phyloP scores from a whole-genome alignment of 2,888 invertebrate species.

The Harpalus rubripes region DNA sequence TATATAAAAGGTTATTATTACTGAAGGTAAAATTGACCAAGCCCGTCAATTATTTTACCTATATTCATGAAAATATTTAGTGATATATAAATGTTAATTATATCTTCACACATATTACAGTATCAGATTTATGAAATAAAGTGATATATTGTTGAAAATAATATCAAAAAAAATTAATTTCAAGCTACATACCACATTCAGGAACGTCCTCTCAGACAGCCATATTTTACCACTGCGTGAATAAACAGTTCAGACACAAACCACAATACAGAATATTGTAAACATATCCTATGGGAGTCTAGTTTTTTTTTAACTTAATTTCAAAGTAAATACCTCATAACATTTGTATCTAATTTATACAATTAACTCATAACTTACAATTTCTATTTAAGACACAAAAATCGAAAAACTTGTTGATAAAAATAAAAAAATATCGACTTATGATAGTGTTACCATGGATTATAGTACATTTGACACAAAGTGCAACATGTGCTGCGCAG shows the following conservation, averaged over 20 bases:
- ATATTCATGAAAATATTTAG: not conserved
- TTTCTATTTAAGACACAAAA: not conserved
- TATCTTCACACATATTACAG: not conserved
- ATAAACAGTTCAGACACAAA: conserved; percentile 52
- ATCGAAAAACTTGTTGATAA: conserved; percentile 13
- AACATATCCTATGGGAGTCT: not conserved
- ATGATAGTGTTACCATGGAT: conserved; percentile 31
- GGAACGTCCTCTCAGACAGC: conserved; percentile 64
- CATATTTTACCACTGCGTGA: conserved; percentile 65
- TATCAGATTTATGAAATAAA: not conserved
- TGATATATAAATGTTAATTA: conserved; percentile 12
- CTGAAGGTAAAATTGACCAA: conserved; percentile 61
- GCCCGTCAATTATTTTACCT: conserved; percentile 59
- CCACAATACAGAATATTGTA: conserved; percentile 43
- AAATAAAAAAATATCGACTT: not conserved
- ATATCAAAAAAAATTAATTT: conserved; percentile 24
- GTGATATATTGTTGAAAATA: not conserved
- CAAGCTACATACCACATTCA: conserved; percentile 63
- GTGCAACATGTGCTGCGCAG: conserved; percentile 52
- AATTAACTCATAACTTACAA: not conserved
- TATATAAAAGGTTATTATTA: conserved; percentile 58
- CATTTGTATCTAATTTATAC: not conserved
- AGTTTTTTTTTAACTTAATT: conserved; percentile 4
- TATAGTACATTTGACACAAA: not conserved
- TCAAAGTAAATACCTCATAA: not conserved